phyloP scores from a whole-genome alignment of 2,888 invertebrate species.

The Pecten maximus region DNA sequence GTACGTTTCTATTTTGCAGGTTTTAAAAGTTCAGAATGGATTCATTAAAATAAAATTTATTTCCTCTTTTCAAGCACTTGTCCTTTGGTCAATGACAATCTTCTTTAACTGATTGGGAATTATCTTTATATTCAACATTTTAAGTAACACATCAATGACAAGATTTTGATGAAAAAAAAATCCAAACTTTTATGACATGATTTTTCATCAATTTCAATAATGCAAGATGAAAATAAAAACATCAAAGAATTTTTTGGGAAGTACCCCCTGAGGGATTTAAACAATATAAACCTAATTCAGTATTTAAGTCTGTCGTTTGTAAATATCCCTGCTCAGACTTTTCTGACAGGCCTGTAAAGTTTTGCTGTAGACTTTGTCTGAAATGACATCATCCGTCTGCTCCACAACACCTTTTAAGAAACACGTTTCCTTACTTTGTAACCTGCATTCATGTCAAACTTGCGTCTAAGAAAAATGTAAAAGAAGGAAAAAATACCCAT shows the following conservation, averaged over 20 bases:
- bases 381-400: slow-evolving; percentile 23
- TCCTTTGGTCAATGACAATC: too few species aligned
- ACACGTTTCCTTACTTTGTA: neutral
- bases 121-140: too few species aligned
- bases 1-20: too few species aligned
- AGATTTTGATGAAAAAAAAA: too few species aligned
- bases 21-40: too few species aligned
- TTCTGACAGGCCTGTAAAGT: neutral
- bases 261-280: neutral
- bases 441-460: slow-evolving; percentile 14
- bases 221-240: neutral
- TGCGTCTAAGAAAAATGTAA: slow-evolving; percentile 1
- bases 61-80: too few species aligned
- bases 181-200: too few species aligned
- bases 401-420: neutral
- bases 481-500: neutral
- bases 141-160: too few species aligned
- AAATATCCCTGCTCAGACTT: neutral
- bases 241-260: neutral
- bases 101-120: too few species aligned
- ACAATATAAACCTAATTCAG: neutral
- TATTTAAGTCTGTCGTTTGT: neutral
- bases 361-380: neutral
- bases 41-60: too few species aligned
- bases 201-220: too few species aligned